phyloP scores from a whole-genome alignment of 1,140 invertebrate species.

The Drosophila rhopaloa region DNA sequence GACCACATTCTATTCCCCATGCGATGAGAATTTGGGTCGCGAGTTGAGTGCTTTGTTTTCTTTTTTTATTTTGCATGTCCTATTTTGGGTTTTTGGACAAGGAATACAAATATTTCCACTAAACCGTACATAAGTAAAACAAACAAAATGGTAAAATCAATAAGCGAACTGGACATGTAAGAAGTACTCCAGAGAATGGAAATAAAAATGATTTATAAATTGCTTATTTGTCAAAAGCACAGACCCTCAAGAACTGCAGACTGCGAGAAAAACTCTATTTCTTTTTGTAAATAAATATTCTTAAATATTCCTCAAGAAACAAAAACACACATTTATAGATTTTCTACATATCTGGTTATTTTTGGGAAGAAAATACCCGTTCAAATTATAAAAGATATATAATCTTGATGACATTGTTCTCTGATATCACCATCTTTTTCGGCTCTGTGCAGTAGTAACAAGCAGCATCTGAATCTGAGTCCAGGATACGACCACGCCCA shows the following conservation, averaged over 20 bases:
- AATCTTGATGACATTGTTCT: no score
- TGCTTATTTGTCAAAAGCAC: constrained; percentile 45
- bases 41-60: constrained; percentile 20
- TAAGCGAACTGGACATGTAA: constrained; percentile 15
- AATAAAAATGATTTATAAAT: constrained; percentile 49
- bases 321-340: no score
- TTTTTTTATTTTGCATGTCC: neutral
- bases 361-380: no score
- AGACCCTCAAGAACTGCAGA: constrained; percentile 17
- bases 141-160: constrained; percentile 34
- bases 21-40: constrained; percentile 7
- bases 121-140: constrained; percentile 19
- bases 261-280: neutral
- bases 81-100: constrained; percentile 7
- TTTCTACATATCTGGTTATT: no score
- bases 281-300: no score
- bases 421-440: neutral
- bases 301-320: no score
- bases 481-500: constrained; percentile 4
- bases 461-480: constrained; percentile 6
- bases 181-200: constrained; percentile 9
- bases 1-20: constrained; percentile 5
- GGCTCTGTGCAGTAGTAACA: constrained; percentile 11
- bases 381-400: no score
- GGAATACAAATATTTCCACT: constrained; percentile 1